phyloP scores from a whole-genome alignment of 2,113 vertebrate species.

The Tychaedon coryphoeus region DNA sequence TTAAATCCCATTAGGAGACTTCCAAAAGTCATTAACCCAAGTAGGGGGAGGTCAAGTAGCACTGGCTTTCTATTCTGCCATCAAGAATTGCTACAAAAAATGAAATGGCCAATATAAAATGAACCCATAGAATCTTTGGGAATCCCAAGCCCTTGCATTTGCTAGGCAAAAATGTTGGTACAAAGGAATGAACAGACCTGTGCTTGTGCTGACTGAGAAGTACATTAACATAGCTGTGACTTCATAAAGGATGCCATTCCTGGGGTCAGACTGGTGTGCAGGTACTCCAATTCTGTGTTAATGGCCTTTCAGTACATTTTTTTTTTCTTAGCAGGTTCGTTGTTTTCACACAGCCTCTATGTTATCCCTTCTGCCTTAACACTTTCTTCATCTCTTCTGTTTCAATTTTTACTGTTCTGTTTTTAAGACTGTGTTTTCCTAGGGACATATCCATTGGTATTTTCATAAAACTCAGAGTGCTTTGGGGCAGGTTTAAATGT shows the following conservation, averaged over 20 bases:
- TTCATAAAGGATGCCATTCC: not conserved
- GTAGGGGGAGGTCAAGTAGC: not conserved
- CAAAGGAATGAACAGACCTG: not conserved
- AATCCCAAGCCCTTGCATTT: not conserved
- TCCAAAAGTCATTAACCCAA: not conserved
- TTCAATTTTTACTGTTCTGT: not conserved
- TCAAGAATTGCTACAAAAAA: not conserved
- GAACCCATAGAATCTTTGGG: not conserved
- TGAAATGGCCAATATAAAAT: not conserved
- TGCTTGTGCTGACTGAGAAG: not conserved
- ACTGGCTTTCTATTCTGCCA: not conserved
- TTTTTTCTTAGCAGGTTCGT: not conserved
- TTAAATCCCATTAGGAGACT: not conserved
- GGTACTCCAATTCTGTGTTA: not conserved
- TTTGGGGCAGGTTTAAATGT: not conserved
- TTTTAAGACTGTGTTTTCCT: not conserved
- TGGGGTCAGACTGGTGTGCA: not conserved
- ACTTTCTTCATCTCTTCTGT: not conserved
- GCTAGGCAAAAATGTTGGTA: fast-evolving
- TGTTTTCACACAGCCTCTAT: not conserved
- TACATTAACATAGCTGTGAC: fast-evolving
- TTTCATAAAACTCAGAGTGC: not conserved
- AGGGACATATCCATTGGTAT: not conserved
- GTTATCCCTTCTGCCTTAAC: not conserved
- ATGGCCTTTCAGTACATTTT: not conserved